These are phyloP conservation scores for Belgica antarctica DNA, from an alignment of 2,888 invertebrate species.

Conservation along the genomic window DNA sequence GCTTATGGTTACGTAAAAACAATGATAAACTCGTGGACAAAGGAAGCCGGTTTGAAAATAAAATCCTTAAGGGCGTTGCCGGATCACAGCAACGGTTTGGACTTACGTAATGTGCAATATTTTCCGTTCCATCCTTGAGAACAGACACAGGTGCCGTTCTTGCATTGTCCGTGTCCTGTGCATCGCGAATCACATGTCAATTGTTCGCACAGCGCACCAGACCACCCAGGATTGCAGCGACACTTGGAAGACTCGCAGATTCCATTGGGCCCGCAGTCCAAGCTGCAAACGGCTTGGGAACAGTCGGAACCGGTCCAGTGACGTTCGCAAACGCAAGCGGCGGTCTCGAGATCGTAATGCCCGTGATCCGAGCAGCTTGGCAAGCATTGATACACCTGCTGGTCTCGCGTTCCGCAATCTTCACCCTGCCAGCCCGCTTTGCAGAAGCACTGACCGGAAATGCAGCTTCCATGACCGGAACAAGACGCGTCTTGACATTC, in stretches of 20 bases:
- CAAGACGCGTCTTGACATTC: constrained; percentile 92
- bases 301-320: constrained; percentile 94
- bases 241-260: constrained; percentile 89
- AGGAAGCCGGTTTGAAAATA: too few relatives aligned
- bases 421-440: constrained; percentile 92
- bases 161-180: constrained; percentile 92
- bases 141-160: constrained; percentile 96
- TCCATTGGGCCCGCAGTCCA: constrained; percentile 93
- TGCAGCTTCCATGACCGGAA: constrained; percentile 89
- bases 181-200: constrained; percentile 89
- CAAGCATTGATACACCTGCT: constrained; percentile 83
- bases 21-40: too few relatives aligned
- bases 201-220: constrained; percentile 86
- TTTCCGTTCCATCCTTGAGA: constrained; percentile 98
- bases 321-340: constrained; percentile 87
- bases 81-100: too few relatives aligned
- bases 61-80: too few relatives aligned
- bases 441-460: constrained; percentile 89
- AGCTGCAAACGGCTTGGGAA: constrained; percentile 88
- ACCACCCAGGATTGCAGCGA: constrained; percentile 90
- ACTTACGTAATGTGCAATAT: constrained; percentile 94
- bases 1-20: too few relatives aligned
- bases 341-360: constrained; percentile 84
- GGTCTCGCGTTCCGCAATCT: constrained; percentile 77
- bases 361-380: constrained; percentile 95